A percentile compares a stretch with the other conserved stretches of the same genome.
Conservation (phyloP, 1,140 invertebrate species). For the Eciton burchellii region DNA sequence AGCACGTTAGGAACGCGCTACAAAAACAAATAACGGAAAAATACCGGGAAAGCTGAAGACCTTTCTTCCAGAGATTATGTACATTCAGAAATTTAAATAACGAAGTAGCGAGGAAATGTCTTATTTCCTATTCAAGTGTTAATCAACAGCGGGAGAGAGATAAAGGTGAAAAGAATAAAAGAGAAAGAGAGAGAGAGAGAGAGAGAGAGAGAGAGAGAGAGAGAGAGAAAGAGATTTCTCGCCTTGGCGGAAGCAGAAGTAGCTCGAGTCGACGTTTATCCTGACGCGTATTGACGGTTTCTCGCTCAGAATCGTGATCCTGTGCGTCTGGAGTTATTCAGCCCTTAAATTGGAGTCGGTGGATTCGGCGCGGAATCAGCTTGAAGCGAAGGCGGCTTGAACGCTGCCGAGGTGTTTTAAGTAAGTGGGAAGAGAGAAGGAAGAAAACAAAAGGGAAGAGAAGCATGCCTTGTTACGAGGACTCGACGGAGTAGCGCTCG, state of each 20-base stretch:
- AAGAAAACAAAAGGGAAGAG: background rate
- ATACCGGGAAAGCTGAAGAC: no score
- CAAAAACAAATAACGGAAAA: no score
- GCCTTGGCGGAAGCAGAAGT: background rate
- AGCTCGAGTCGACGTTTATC: background rate
- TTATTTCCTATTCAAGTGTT: background rate
- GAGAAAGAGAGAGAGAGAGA: no score
- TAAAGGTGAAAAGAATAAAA: no score
- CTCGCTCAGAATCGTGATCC: constrained; percentile 1
- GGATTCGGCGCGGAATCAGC: constrained; percentile 25
- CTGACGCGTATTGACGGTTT: constrained; percentile 35
- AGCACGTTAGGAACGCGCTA: no score
- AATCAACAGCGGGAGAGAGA: background rate
- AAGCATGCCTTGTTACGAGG: background rate
- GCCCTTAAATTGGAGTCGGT: constrained; percentile 42
- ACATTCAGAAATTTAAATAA: background rate
- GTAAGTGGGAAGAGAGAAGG: background rate
- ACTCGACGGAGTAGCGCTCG: constrained; percentile 9
- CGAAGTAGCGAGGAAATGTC: background rate
- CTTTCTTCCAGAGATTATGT: no score
- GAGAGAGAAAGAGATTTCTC: no score
- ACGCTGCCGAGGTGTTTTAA: background rate
- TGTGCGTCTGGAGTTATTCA: constrained; percentile 28
- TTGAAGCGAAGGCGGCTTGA: background rate
- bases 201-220: no score